Evolutionary conservation across 2,888 invertebrate genomes (phyloP).

Genomic region (Drosophila formosana): DNA sequence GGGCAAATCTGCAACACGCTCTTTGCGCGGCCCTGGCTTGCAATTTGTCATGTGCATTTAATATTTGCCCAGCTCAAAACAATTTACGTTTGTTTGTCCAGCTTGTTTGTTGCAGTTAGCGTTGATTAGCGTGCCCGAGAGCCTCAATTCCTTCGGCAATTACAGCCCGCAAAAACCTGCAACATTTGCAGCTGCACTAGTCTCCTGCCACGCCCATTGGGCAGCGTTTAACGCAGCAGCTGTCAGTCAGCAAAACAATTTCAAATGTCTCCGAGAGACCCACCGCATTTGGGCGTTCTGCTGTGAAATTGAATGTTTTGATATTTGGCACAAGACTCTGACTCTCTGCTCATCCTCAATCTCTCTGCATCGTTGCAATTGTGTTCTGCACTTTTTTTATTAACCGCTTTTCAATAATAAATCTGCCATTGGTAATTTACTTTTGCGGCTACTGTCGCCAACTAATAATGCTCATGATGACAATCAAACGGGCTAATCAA

Average conservation of each 20-base stretch:
- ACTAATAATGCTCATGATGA: slow-evolving; percentile 62
- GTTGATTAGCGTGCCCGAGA: slow-evolving; percentile 73
- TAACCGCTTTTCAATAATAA: slow-evolving; percentile 60
- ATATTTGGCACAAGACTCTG: slow-evolving; percentile 53
- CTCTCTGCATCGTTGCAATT: slow-evolving; percentile 11
- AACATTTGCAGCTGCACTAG: slow-evolving; percentile 44
- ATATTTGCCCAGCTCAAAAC: slow-evolving; percentile 69
- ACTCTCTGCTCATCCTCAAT: not conserved
- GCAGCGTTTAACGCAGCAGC: slow-evolving; percentile 65
- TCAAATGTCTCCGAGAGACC: slow-evolving; percentile 71
- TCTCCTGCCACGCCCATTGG: slow-evolving; percentile 57
- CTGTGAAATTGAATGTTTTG: slow-evolving; percentile 74
- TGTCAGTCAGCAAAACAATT: slow-evolving; percentile 78
- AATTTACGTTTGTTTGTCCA: slow-evolving; percentile 81
- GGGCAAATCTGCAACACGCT: slow-evolving; percentile 79
- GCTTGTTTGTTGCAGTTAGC: slow-evolving; percentile 81
- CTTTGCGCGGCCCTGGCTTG: slow-evolving; percentile 34
- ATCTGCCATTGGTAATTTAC: slow-evolving; percentile 65
- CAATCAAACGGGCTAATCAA: slow-evolving; percentile 71
- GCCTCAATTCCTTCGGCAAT: slow-evolving; percentile 61
- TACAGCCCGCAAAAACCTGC: slow-evolving; percentile 42
- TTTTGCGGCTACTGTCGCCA: slow-evolving; percentile 71
- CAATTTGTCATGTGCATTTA: slow-evolving; percentile 79
- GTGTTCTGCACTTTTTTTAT: slow-evolving; percentile 27
- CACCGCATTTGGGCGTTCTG: slow-evolving; percentile 72